Percentiles rank a stretch among this genome's conserved stretches.
phyloP scores from a whole-genome alignment of 2,888 invertebrate genomes.

The Clitarchus hookeri region DNA sequence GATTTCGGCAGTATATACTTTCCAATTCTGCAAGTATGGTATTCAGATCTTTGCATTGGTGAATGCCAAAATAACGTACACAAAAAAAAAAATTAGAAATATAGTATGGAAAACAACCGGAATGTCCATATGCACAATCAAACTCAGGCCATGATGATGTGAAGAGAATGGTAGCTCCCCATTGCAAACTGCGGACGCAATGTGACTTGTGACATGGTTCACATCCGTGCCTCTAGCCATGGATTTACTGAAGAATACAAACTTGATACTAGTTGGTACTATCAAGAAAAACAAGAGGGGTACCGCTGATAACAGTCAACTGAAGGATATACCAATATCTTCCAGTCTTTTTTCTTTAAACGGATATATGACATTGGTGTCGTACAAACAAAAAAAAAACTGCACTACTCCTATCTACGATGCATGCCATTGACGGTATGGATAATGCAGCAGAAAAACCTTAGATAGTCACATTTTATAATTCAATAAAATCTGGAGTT shows the following conservation, averaged over 20 bases:
- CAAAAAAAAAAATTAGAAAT: slow-evolving; percentile 42
- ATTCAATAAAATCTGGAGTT: slow-evolving; percentile 27
- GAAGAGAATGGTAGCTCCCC: slow-evolving; percentile 38
- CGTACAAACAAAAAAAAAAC: slow-evolving; percentile 32
- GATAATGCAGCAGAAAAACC: slow-evolving; percentile 23
- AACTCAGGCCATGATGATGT: slow-evolving; percentile 42
- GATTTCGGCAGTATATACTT: slow-evolving; percentile 49
- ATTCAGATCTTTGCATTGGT: slow-evolving; percentile 47
- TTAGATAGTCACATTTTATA: not conserved
- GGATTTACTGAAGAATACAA: slow-evolving; percentile 28
- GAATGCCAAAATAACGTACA: slow-evolving; percentile 42
- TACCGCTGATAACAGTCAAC: not conserved
- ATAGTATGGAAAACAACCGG: slow-evolving; percentile 43
- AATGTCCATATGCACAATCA: slow-evolving; percentile 41
- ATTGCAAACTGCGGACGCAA: slow-evolving; percentile 41
- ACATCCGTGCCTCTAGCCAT: slow-evolving; percentile 38
- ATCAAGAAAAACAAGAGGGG: slow-evolving; percentile 35
- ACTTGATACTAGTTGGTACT: slow-evolving; percentile 37
- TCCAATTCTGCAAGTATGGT: slow-evolving; percentile 48
- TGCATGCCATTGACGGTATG: not conserved
- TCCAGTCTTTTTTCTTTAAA: slow-evolving; percentile 36
- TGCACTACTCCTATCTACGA: not conserved
- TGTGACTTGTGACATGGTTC: slow-evolving; percentile 41
- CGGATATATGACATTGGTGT: slow-evolving; percentile 35
- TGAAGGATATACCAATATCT: not conserved